Evolutionary conservation across 2,113 vertebrate species (phyloP), one percentile per base, ranked within the genome.

Genomic region (Hippocampus comes): DNA sequence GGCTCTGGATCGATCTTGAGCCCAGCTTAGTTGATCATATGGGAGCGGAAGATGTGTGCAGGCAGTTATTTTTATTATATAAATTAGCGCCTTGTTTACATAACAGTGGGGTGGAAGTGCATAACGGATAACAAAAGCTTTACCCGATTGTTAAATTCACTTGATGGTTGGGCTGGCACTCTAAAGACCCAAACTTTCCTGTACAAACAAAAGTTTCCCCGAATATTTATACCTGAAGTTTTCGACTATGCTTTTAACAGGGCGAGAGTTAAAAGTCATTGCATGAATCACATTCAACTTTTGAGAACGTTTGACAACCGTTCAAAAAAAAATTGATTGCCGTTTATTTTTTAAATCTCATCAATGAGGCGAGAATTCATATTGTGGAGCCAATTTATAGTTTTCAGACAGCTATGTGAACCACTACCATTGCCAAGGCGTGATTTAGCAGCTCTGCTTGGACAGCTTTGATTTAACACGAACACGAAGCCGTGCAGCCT

Each of bases 401-500:
- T 38, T 53, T 42, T 23, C 6, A 46, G 27, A 38, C 20, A 68
- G 30, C 11, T 41, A 7, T 56, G 30, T 9, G 14, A 17, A 68
- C 11, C 21, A 53, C 27, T 55, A 23, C 30, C 27, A 21, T 55
- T 68, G 12, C 5, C 23, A 56, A 2, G 42, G 41, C 64, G 63
- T 41, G 11, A 42, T 68, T 63, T 70, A 67, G 21, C 55, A 42
- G 21, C 41, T 27, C 65, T 27, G 18, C 49, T 46, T 65, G 17
- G 74, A 70, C 66, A 75, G 57, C 65, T 71, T 57, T 57, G 30
- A 53, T 51, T 20, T 20, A 23, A 25, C 59, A 59, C 59, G 21
- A 68, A 68, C 49, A 7, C 73, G 63, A 60, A 76, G 76, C 71
- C 72, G 65, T 82, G 68, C 30, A 46, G 55, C 23, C 65, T 74